Base-by-base conservation (phyloP, 2,113 vertebrate genomes). In the Oreochromis aureus region DNA sequence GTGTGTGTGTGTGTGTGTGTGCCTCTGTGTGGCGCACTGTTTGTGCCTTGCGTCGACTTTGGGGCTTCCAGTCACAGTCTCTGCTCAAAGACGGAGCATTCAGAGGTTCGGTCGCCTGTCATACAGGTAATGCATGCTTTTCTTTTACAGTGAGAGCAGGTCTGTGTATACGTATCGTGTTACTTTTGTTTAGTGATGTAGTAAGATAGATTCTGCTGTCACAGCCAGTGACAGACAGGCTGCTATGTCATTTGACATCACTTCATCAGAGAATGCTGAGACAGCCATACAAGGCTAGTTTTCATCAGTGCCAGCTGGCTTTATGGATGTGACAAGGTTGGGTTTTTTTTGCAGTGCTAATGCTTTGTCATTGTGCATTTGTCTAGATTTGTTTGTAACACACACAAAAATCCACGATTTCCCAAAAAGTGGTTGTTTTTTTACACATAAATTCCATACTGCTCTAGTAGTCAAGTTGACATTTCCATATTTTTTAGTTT, bases 81-180 rank as follows among this genome's bases (percentile, higher is more conserved):
- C 55, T 53, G 87, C 91, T 86, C 82, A 80, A 73, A 89, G 86
- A 89, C 61, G 84, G 84, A 88, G 61, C 86, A 3, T 83, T 59
- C 86, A 87, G 87, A 66, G 86, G 89, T 39, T 54, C 86, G 63
- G 30, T 48, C 84, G 86, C 76, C 61, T 63, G 54, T 84, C 46
- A 22, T 44, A 59, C 90, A 93, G 93, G 93, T 95, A 95, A 93
- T 83, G 30, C 6, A 24, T 3, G n/a, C 36, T 89, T 89, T 91
- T 71, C 55, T 39, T 87, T 90, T 12, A 69, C 39, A 22, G 22
- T 15, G 16, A 63, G 59, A 53, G 51, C 24, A 59, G 59, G 18
- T 83, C 4, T 69, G 22, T 73, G 32, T 86, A 9, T 81, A 11
- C 19, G 32, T 86, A 9, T n/a, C 10, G 4, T 39, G 15, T 41